phyloP scores from a whole-genome alignment of 2,888 invertebrate species.

The Pilophorus perplexus region DNA sequence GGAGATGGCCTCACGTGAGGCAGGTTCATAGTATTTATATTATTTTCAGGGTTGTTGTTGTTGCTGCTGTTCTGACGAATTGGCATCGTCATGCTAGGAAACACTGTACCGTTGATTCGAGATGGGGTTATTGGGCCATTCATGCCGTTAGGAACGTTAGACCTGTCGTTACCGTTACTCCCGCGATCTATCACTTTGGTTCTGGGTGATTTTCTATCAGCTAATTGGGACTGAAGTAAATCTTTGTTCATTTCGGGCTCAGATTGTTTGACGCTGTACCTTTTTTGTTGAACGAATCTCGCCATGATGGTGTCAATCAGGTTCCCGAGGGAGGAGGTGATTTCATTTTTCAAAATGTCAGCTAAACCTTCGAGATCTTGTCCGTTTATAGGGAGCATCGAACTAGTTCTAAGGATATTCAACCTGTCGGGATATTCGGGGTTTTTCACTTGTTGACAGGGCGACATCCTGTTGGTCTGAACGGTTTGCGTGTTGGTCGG shows the following conservation, averaged over 20 bases:
- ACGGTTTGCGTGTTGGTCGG: slow-evolving; percentile 55
- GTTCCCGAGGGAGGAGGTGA: slow-evolving; percentile 76
- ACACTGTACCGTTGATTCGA: slow-evolving; percentile 57
- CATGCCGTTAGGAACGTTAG: slow-evolving; percentile 43
- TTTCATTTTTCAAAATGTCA: slow-evolving; percentile 87
- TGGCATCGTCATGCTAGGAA: slow-evolving; percentile 49
- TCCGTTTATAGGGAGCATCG: slow-evolving; percentile 66
- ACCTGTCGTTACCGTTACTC: slow-evolving; percentile 46
- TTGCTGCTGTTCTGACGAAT: slow-evolving; percentile 54
- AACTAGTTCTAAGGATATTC: slow-evolving; percentile 70
- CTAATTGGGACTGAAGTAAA: slow-evolving; percentile 74
- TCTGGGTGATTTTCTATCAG: slow-evolving; percentile 81
- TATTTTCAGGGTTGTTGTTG: slow-evolving; percentile 54
- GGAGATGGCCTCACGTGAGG: slow-evolving; percentile 68
- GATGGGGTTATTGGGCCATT: slow-evolving; percentile 51
- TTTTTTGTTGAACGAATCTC: slow-evolving; percentile 77
- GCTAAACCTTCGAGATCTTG: slow-evolving; percentile 84
- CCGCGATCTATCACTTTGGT: slow-evolving; percentile 69
- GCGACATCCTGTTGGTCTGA: slow-evolving; percentile 46
- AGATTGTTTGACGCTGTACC: slow-evolving; percentile 71
- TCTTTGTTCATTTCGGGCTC: slow-evolving; percentile 84
- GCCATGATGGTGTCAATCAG: slow-evolving; percentile 86
- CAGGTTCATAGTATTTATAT: slow-evolving; percentile 60
- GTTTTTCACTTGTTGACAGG: slow-evolving; percentile 43
- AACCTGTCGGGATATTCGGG: slow-evolving; percentile 72